phyloP scores from a whole-genome alignment of 2,888 invertebrate species.

The Heliconius ethilla region DNA sequence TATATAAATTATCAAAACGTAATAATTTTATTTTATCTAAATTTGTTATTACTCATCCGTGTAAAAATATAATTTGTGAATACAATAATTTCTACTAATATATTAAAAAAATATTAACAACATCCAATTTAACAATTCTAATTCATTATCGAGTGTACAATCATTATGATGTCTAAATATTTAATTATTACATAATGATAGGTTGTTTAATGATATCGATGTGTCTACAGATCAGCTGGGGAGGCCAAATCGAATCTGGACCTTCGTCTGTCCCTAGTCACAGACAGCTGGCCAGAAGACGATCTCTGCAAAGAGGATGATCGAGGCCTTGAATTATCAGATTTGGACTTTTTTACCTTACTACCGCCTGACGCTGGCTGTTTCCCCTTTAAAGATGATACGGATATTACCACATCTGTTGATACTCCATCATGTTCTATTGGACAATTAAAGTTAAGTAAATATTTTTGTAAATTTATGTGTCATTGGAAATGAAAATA shows the following conservation, averaged over 20 bases:
- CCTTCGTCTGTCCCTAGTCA: slow-evolving; percentile 67
- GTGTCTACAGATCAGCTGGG: slow-evolving; percentile 63
- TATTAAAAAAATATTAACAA: background rate
- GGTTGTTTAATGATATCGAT: slow-evolving; percentile 38
- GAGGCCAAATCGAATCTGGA: slow-evolving; percentile 73
- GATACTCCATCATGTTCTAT: slow-evolving; percentile 72
- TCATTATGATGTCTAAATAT: slow-evolving; percentile 15
- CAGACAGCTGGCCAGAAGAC: slow-evolving; percentile 70
- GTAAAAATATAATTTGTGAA: slow-evolving; percentile 8
- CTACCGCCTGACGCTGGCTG: slow-evolving; percentile 76
- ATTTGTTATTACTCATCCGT: slow-evolving; percentile 1
- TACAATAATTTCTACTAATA: slow-evolving; percentile 6
- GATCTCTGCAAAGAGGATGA: slow-evolving; percentile 75
- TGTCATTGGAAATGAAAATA: background rate
- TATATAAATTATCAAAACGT: slow-evolving; percentile 10
- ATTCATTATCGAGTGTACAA: slow-evolving; percentile 8
- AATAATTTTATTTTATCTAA: slow-evolving; percentile 7
- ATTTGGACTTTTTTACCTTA: slow-evolving; percentile 76
- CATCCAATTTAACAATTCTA: slow-evolving; percentile 10
- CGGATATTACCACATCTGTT: slow-evolving; percentile 71
- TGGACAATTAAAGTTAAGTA: background rate
- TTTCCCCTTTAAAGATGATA: slow-evolving; percentile 76
- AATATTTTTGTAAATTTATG: background rate
- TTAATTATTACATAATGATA: slow-evolving; percentile 30
- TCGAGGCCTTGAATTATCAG: slow-evolving; percentile 69